These are phyloP conservation scores for Alsophila aescularia DNA, from an alignment of 2,888 invertebrate genomes.

Conservation along the genomic window DNA sequence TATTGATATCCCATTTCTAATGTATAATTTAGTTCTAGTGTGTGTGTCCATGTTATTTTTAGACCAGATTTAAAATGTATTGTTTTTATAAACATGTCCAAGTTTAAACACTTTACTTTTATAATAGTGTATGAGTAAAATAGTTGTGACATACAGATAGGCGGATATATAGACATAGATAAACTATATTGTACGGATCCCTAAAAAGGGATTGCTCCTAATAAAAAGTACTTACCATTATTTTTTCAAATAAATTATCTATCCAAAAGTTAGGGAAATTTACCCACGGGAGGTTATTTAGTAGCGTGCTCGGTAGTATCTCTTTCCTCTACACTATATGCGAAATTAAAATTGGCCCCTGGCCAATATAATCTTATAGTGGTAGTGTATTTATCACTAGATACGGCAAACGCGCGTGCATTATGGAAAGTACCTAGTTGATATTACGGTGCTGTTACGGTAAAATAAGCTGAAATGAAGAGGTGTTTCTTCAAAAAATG, in stretches of 20 bases:
- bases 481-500: neutral
- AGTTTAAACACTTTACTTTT: too few relatives aligned
- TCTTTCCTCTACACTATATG: slow-evolving; percentile 63
- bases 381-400: slow-evolving; percentile 61
- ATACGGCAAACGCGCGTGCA: slow-evolving; percentile 25
- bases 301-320: slow-evolving; percentile 43
- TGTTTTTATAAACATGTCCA: too few relatives aligned
- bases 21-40: too few relatives aligned
- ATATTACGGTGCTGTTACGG: slow-evolving; percentile 4
- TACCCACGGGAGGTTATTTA: slow-evolving; percentile 32
- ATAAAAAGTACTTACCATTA: slow-evolving; percentile 23
- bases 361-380: slow-evolving; percentile 72
- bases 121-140: too few relatives aligned
- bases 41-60: too few relatives aligned
- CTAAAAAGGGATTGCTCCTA: too few relatives aligned
- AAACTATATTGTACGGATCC: too few relatives aligned
- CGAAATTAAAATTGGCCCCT: slow-evolving; percentile 75
- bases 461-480: slow-evolving; percentile 1
- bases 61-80: too few relatives aligned
- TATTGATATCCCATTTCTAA: too few relatives aligned
- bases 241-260: slow-evolving; percentile 17
- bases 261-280: slow-evolving; percentile 25
- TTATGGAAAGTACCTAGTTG: slow-evolving; percentile 29
- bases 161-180: too few relatives aligned
- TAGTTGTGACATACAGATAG: too few relatives aligned